Evolutionary conservation across 2,113 vertebrate species (phyloP).

Genomic region (Prietella phreatophila): DNA sequence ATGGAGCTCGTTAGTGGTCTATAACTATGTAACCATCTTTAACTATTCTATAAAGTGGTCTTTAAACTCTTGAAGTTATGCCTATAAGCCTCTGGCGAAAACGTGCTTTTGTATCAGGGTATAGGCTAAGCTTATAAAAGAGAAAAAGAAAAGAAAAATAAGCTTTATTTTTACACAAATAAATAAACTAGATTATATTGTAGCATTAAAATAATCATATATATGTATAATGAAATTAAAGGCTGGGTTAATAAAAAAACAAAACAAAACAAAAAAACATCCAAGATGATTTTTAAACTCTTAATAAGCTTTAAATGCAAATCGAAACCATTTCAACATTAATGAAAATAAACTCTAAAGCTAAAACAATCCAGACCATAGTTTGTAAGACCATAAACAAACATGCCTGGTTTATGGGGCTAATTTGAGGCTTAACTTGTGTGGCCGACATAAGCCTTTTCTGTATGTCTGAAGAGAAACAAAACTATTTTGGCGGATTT

Average conservation of each 20-base stretch:
- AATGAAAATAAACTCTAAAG: not conserved
- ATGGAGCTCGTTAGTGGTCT: slow-evolving; percentile 33
- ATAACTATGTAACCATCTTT: slow-evolving; percentile 28
- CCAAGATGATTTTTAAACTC: not conserved
- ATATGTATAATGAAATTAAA: not conserved
- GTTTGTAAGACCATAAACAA: not conserved
- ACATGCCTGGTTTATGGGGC: not conserved
- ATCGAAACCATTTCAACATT: not conserved
- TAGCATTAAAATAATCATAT: not conserved
- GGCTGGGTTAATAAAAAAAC: not conserved
- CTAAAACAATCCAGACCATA: not conserved
- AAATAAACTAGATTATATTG: not conserved
- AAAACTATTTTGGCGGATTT: slow-evolving; percentile 28
- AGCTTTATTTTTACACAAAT: not conserved
- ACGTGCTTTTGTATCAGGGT: not conserved
- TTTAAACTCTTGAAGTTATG: slow-evolving; percentile 19
- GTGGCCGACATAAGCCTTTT: not conserved
- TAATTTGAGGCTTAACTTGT: not conserved
- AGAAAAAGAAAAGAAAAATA: not conserved
- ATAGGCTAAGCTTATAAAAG: not conserved
- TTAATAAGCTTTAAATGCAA: not conserved
- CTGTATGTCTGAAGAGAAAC: not conserved
- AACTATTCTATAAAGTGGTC: slow-evolving; percentile 33
- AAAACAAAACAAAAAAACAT: not conserved
- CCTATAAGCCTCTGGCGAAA: slow-evolving; percentile 19